Evolutionary conservation across 2,888 invertebrate species (phyloP).

Genomic region (Cephus pulcher): DNA sequence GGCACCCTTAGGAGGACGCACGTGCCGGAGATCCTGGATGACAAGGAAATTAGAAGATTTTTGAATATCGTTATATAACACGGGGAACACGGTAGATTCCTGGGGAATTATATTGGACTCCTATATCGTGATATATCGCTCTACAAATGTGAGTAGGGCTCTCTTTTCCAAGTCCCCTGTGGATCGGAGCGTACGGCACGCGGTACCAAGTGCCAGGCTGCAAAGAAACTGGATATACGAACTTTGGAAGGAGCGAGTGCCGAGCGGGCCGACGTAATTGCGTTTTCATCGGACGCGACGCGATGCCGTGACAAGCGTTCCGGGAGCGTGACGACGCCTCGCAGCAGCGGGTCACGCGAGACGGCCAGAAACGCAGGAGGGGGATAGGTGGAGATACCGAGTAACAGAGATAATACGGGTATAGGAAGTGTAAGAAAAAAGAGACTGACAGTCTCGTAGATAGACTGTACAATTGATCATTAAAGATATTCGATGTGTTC

Average conservation of each 20-base stretch:
- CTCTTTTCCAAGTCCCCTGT: neutral
- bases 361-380: neutral
- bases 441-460: neutral
- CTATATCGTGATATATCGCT: neutral
- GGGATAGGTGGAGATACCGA: conserved; percentile 26
- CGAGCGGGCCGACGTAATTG: conserved; percentile 3
- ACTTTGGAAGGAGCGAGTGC: neutral
- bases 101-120: neutral
- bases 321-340: conserved; percentile 2
- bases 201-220: neutral
- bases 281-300: neutral
- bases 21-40: neutral
- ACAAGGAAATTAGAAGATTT: neutral
- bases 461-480: neutral
- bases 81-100: neutral
- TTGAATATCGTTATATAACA: neutral
- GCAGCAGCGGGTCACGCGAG: conserved; percentile 1
- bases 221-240: neutral
- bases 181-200: neutral
- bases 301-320: conserved; percentile 7
- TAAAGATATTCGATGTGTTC: neutral
- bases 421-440: neutral
- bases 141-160: neutral
- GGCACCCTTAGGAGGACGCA: neutral
- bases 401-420: neutral